These are phyloP conservation scores for Hemibagrus wyckioides DNA, from an alignment of 2,113 vertebrate species.

Conservation along the genomic window DNA sequence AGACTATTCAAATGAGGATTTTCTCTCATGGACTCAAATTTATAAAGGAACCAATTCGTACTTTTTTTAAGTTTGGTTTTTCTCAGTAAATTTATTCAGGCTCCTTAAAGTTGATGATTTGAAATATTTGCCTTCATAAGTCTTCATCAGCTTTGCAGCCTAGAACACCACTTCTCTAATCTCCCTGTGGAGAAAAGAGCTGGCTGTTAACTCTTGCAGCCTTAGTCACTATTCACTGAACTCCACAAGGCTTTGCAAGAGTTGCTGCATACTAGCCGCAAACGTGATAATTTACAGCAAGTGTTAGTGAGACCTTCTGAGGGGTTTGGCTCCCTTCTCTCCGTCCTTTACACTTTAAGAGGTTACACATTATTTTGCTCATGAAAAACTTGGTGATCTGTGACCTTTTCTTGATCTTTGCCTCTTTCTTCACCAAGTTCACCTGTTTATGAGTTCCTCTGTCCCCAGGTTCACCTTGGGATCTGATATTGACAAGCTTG, in stretches of 20 bases:
- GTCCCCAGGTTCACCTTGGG: slow-evolving; percentile 44
- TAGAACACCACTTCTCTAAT: slow-evolving; percentile 32
- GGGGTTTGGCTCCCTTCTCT: slow-evolving; percentile 32
- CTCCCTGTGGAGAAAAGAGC: slow-evolving; percentile 21
- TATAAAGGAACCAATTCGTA: background rate
- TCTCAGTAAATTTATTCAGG: background rate
- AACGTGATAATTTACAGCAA: slow-evolving; percentile 43
- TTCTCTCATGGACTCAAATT: slow-evolving; percentile 10
- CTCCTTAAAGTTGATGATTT: slow-evolving; percentile 31
- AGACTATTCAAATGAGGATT: background rate
- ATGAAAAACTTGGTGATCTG: slow-evolving; percentile 19
- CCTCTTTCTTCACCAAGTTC: slow-evolving; percentile 27
- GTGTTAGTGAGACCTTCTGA: slow-evolving; percentile 35
- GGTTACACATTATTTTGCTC: background rate
- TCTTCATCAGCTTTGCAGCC: slow-evolving; percentile 36
- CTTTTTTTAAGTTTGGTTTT: background rate
- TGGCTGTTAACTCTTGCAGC: slow-evolving; percentile 25
- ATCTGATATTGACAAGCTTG: slow-evolving; percentile 3
- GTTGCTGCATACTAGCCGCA: slow-evolving; percentile 21
- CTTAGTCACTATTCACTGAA: background rate
- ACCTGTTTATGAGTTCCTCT: slow-evolving; percentile 52
- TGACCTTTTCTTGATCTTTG: slow-evolving; percentile 38
- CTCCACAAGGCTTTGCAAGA: slow-evolving; percentile 28
- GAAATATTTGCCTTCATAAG: slow-evolving; percentile 30
- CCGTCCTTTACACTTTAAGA: background rate